Evolutionary conservation across 2,113 vertebrate species (phyloP).

Genomic region (Barbus barbus): DNA sequence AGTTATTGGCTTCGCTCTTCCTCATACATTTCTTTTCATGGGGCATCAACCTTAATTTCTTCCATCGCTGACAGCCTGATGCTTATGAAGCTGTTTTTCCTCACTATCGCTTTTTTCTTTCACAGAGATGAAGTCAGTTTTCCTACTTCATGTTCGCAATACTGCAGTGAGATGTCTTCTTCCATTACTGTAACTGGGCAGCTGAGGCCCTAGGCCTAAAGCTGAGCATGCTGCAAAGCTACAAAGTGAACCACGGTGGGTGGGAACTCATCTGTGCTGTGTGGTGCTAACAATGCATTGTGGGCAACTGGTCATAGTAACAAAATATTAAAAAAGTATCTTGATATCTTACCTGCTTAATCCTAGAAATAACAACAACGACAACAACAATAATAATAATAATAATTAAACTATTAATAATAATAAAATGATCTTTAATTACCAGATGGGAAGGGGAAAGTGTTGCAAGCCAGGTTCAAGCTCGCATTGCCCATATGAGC

Average conservation of each 20-base stretch:
- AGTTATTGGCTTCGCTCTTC: constrained; percentile 60
- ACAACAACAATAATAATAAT: background rate
- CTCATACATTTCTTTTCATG: constrained; percentile 65
- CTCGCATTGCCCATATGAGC: no score
- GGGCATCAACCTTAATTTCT: constrained; percentile 70
- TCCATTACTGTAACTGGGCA: constrained; percentile 48
- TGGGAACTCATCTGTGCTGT: constrained; percentile 38
- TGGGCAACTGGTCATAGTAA: constrained; percentile 7
- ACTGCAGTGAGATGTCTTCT: constrained; percentile 50
- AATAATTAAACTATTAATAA: no score
- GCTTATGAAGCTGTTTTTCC: constrained; percentile 57
- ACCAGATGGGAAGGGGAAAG: background rate
- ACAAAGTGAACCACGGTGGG: constrained; percentile 36
- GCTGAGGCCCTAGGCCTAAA: constrained; percentile 43
- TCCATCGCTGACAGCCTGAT: constrained; percentile 59
- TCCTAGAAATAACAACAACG: no score
- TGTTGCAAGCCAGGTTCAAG: background rate
- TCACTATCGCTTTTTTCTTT: constrained; percentile 10
- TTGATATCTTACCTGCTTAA: background rate
- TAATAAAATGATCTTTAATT: no score
- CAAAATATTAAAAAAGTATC: background rate
- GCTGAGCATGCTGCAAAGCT: constrained; percentile 25
- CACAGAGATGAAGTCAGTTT: constrained; percentile 40
- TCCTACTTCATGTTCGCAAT: constrained; percentile 47
- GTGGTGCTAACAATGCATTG: constrained; percentile 23